Percentiles rank a stretch among this genome's conserved stretches.
Evolutionary conservation across 2,888 invertebrate species (phyloP).

Genomic region (Hoplodrina blanda): DNA sequence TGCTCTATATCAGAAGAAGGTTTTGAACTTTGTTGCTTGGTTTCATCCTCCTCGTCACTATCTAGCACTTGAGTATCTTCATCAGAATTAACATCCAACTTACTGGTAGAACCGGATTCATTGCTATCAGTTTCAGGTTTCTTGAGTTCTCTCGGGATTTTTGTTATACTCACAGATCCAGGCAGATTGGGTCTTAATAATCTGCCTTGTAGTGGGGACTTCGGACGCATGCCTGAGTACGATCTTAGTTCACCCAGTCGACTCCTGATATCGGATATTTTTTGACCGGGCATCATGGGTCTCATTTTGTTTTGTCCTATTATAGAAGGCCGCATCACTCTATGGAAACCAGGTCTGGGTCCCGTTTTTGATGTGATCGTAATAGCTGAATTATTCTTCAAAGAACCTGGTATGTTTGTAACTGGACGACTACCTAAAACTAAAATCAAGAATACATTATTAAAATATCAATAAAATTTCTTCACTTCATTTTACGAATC

Average conservation of each 20-base stretch:
- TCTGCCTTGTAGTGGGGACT: conserved; percentile 77
- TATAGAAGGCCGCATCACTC: conserved; percentile 81
- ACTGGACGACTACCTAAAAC: conserved; percentile 84
- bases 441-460: conserved; percentile 61
- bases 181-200: conserved; percentile 80
- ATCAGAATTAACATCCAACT: conserved; percentile 77
- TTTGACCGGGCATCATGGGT: conserved; percentile 83
- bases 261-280: conserved; percentile 83
- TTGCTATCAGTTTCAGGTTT: conserved; percentile 72
- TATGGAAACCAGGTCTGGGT: conserved; percentile 80
- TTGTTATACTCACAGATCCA: conserved; percentile 87
- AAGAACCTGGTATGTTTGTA: conserved; percentile 85
- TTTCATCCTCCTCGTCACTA: conserved; percentile 82
- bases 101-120: conserved; percentile 68
- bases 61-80: conserved; percentile 86
- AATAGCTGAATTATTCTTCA: conserved; percentile 91
- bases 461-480: neutral
- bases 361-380: conserved; percentile 90
- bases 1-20: conserved; percentile 52
- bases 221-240: conserved; percentile 78
- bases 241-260: conserved; percentile 81
- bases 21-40: conserved; percentile 62
- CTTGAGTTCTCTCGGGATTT: conserved; percentile 79
- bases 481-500: neutral
- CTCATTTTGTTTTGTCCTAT: conserved; percentile 82